Base-by-base conservation (phyloP, 2,113 vertebrate genomes). In the Melanotaenia duboulayi region DNA sequence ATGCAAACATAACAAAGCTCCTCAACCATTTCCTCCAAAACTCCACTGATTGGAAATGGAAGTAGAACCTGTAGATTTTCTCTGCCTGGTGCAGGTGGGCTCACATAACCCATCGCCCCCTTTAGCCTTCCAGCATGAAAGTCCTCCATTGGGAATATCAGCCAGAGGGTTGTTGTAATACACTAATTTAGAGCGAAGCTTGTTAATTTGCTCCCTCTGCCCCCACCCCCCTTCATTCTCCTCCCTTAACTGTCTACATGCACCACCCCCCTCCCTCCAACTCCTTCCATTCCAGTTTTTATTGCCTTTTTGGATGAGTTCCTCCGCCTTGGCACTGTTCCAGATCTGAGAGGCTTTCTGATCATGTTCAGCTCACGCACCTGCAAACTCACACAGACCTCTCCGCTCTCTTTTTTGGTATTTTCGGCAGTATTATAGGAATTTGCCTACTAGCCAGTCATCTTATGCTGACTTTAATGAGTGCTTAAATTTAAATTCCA, bases 111-210 rank as follows among this genome's bases (percentile, higher is more conserved):
- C 65, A 66, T 58, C 39, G 23, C 35, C 76, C 86, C 32, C 73
- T 80, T 74, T 39, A 71, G 69, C 83, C 78, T 55, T 49, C 57
- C 82, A 80, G 75, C 54, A 68, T 75, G 61, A 61, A 35, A 62
- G 63, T 78, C 71, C 76, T 88, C 87, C 75, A 61, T 50, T 62
- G 84, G 90, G 86, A 90, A 80, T 90, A 78, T 80, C 72, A 90
- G 90, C 89, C 86, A 88, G 82, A 80, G 88, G 88, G 86, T 80
- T 80, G 84, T 81, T 91, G 88, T 90, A 90, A 90, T 87, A 91
- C 86, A 89, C 81, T 84, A 87, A 86, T 88, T 92, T 91, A 24
- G 81, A 85, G 87, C 72, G 87, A 84, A 88, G 76, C 88, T 85
- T 86, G 71, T 89, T 91, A 89, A 91, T 92, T 83, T 86, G 86